Evolutionary conservation across 2,113 vertebrate species (phyloP).

Genomic region (Leptosomus discolor): DNA sequence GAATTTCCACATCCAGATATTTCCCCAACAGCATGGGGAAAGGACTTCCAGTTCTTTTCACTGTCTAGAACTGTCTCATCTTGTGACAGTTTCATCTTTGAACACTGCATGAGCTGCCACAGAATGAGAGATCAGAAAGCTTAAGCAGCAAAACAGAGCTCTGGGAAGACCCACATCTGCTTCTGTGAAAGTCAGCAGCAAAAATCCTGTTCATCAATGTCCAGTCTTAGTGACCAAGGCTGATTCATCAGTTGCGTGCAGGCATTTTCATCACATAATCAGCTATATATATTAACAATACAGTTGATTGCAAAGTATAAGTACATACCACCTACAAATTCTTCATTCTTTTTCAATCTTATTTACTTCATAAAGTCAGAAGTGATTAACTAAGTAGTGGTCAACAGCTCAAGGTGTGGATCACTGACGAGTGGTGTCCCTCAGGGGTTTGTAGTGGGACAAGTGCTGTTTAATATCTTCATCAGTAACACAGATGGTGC

Average conservation of each 20-base stretch:
- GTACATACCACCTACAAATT: not conserved
- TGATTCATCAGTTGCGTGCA: not conserved
- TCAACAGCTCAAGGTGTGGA: not conserved
- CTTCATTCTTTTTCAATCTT: not conserved
- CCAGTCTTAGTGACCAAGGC: not conserved
- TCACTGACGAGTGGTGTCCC: rapidly evolving
- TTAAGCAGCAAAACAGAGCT: not conserved
- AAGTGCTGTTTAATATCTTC: not conserved
- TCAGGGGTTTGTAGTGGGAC: not conserved
- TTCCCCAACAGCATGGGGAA: not conserved
- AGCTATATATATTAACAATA: not conserved
- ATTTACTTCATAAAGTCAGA: not conserved
- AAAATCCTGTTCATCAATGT: not conserved
- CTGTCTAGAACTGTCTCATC: not conserved
- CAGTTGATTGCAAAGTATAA: not conserved
- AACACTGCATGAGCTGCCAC: not conserved
- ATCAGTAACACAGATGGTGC: not conserved
- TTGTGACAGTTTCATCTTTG: not conserved
- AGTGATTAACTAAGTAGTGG: not conserved
- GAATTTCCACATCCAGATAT: not conserved
- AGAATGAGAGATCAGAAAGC: not conserved
- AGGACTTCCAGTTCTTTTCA: not conserved
- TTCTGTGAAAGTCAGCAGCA: not conserved
- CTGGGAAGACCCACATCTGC: not conserved
- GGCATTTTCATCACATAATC: not conserved